phyloP scores from a whole-genome alignment of 2,888 invertebrate species.

The Orgyia antiqua region DNA sequence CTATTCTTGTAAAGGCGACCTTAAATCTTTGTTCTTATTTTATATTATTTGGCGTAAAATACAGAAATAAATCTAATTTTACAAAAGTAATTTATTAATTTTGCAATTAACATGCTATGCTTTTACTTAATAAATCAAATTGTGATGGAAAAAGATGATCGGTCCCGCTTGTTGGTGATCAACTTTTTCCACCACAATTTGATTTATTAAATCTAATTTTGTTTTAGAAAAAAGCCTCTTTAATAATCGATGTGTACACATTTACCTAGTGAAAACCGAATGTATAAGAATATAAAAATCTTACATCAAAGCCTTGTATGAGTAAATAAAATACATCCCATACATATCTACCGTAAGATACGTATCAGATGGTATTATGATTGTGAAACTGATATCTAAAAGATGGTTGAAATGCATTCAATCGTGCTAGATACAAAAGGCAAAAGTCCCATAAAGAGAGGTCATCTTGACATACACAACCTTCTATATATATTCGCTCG shows the following conservation, averaged over 20 bases:
- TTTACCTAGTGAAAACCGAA: neutral
- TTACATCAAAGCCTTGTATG: neutral
- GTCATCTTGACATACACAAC: conserved; percentile 13
- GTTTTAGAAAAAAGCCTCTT: neutral
- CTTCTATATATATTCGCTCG: conserved; percentile 8
- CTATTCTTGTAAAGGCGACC: too few species aligned
- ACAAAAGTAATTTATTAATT: too few species aligned
- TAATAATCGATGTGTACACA: neutral
- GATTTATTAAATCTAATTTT: too few species aligned
- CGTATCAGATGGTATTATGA: conserved; percentile 25
- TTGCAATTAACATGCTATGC: too few species aligned
- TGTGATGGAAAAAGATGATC: too few species aligned
- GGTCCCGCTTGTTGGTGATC: too few species aligned
- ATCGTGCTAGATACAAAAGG: conserved; percentile 31
- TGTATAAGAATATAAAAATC: neutral
- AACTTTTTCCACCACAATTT: too few species aligned
- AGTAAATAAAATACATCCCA: neutral
- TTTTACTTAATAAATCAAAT: too few species aligned
- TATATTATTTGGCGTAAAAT: too few species aligned
- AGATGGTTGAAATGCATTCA: conserved; percentile 32
- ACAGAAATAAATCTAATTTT: too few species aligned
- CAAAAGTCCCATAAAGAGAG: conserved; percentile 22
- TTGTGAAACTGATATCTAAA: conserved; percentile 25
- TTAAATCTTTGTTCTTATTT: too few species aligned
- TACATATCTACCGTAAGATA: neutral